Evolutionary conservation across 2,797 vertebrate species (phyloP), one percentile per base, ranked within the genome.

Genomic region (Hippocampus kuda): DNA sequence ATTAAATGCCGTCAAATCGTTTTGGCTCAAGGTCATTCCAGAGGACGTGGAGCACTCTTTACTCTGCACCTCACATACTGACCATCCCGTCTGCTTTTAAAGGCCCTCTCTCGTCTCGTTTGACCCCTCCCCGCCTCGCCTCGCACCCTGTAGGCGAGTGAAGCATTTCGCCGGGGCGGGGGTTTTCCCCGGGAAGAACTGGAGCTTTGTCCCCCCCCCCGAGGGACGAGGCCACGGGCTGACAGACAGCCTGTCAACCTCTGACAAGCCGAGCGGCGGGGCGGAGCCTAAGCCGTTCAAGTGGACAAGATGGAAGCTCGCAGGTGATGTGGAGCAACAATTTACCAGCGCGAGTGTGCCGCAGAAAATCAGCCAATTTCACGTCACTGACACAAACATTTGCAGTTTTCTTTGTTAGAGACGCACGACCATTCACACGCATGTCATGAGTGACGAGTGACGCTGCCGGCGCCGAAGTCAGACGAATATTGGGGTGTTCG

Each of bases 111-210:
- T 30, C 63, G 30, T 48, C 44, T 44, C 62, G 54, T 76, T 57
- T 72, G 46, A 65, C 78, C 70, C 68, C 59, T 18, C 13, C 62
- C 68, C 64, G 65, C 69, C 60, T 64, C 46, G 56, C 54, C 41
- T 59, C 72, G 65, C 49, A 74, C 74, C 78, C 78, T 68, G 76
- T 91, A 89, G 90, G 90, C 89, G 86, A 89, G 78, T 68, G 81
- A 77, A 89, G 90, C 89, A 91, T 91, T 91, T 88, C 80, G 54
- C 68, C 74, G 74, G 85, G 89, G 86, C 81, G 87, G 89, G 91
- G 90, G 88, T 83, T 89, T 91, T 92, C 88, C 89, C 89, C 85
- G 86, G 87, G 88, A 92, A 92, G 89, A 92, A 92, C 82, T 79
- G 85, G 77, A 85, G 86, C 90, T 89, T 92, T 92, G 91, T 92